These are phyloP conservation scores for Heterochromis multidens DNA, from an alignment of 2,113 vertebrate species.

Conservation along the genomic window DNA sequence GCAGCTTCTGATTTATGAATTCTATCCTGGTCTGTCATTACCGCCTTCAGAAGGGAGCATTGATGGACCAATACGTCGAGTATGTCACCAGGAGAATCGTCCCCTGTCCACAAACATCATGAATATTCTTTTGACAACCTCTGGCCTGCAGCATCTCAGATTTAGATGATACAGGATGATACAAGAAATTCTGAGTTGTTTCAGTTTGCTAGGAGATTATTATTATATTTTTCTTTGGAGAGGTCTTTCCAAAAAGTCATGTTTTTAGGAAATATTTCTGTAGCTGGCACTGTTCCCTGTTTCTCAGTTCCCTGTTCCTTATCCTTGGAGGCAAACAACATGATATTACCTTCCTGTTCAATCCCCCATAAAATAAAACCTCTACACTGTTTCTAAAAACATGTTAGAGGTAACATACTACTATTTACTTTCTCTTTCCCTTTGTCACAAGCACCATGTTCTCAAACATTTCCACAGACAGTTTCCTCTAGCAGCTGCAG, in stretches of 20 bases:
- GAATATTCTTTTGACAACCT: constrained; percentile 57
- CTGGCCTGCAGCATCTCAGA: constrained; percentile 24
- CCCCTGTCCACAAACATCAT: constrained; percentile 46
- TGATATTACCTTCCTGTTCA: neutral
- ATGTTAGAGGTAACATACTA: neutral
- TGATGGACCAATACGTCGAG: constrained; percentile 61
- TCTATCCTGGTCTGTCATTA: constrained; percentile 56
- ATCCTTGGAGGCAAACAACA: neutral
- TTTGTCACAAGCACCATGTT: neutral
- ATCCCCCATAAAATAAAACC: neutral
- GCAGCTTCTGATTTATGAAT: constrained; percentile 65
- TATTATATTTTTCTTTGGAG: neutral
- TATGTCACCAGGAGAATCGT: constrained; percentile 40
- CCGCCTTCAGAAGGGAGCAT: constrained; percentile 47
- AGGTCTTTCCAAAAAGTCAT: neutral
- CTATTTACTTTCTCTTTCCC: neutral
- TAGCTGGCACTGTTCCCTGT: neutral
- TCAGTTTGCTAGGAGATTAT: neutral
- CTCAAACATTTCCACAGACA: neutral
- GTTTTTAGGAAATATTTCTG: neutral
- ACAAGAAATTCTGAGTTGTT: constrained; percentile 3
- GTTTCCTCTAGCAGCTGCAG: neutral
- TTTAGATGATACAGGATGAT: constrained; percentile 14
- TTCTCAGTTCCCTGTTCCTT: no score
- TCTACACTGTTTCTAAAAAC: neutral